Base-by-base conservation (phyloP, 1,140 invertebrate species). In the Pemphigus obesinymphae region DNA sequence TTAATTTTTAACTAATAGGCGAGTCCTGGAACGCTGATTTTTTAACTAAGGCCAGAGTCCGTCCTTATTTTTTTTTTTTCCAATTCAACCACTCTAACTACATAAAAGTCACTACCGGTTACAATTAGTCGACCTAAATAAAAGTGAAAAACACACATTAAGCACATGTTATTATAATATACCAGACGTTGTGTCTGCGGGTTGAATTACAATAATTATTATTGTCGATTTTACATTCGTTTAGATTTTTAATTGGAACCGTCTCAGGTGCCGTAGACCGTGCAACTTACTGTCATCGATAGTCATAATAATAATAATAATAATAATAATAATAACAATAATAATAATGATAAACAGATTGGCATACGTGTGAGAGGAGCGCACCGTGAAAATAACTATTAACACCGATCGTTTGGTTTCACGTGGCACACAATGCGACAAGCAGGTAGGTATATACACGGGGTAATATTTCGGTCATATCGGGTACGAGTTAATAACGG, bases 341-440 rank as follows among this genome's bases (percentile, higher is more conserved):
- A n/a, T 17, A 61, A 34, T 66, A 66, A 34, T 66, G 26, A 34
- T 34, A 66, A n/a, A 37, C 61, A 8, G 2, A 40, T 40, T 23
- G 31, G 4, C 31, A 23, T 34, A 17, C 13, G 61, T n/a, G 31
- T 7, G 20, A 15, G 45, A 20, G 72, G 23, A 48, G 70, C 15
- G 3, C 11, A 55, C 48, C 73, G 73, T 78, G 73, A 78, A 78
- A 78, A 78, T 78, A 55, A 26, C 48, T 31, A 31, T 53, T 78
- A 78, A 50, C 72, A 75, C 45, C 43, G 29, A 50, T 55, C 45
- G 17, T 31, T 23, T 29, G 29, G 48, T 75, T 53, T 50, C 29
- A 34, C 48, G 68, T 11, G 20, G 20, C 17, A 75, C 11, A 31
- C 72, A 75, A 48, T 48, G 55, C 37, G 4, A 10, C 37, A 10